These are phyloP conservation scores for Lasioglossum lativentre DNA, from an alignment of 2,888 invertebrate genomes.

Conservation along the genomic window DNA sequence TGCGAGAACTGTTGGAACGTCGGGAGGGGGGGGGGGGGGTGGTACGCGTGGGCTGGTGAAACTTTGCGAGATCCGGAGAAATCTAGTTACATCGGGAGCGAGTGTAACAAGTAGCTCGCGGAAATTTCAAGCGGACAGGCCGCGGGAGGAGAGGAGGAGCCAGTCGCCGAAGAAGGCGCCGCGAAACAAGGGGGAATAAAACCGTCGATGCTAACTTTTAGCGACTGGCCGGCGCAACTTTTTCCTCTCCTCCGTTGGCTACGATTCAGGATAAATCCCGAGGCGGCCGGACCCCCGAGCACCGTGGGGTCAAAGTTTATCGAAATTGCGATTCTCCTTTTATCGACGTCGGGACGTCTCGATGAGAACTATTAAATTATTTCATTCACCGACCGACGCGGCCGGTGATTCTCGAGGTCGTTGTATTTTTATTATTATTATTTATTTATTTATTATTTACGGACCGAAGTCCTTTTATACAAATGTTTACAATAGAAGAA, in stretches of 20 bases:
- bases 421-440: too few relatives aligned
- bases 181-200: background rate
- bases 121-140: conserved; percentile 8
- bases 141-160: background rate
- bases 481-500: too few relatives aligned
- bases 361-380: background rate
- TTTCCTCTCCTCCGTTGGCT: background rate
- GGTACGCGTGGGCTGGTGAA: conserved; percentile 7
- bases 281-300: background rate
- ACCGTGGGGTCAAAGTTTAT: background rate
- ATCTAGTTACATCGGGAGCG: conserved; percentile 11
- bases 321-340: background rate
- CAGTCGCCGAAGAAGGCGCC: background rate
- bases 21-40: too few relatives aligned
- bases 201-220: conserved; percentile 4
- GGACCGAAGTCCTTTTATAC: too few relatives aligned
- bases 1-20: background rate
- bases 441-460: too few relatives aligned
- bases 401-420: too few relatives aligned
- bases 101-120: background rate
- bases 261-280: conserved; percentile 1
- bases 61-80: conserved; percentile 28
- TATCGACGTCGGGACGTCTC: background rate
- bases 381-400: background rate
- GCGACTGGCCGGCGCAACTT: background rate